Evolutionary conservation across 2,113 vertebrate genomes (phyloP), one percentile per base, ranked within the genome.

Genomic region (Agelaius phoeniceus): DNA sequence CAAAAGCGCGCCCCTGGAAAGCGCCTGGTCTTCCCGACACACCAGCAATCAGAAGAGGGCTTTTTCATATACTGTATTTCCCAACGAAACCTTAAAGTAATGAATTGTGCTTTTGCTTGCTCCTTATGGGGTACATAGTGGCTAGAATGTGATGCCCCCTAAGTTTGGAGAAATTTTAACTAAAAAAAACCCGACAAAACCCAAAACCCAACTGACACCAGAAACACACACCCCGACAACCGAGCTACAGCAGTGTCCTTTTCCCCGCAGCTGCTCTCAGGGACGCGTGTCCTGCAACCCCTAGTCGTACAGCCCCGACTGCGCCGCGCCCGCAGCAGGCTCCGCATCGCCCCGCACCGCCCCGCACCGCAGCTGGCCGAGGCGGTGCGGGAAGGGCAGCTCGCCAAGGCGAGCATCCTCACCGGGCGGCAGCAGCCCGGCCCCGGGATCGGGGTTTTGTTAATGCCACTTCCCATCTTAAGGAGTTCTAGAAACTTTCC

Each of bases 401-500:
- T 10, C 4, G 52, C 87, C 77, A 59, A 28, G 59, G 59, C 22
- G 77, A 73, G 44, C 52, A 59, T 59, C 52, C 37, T 33, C 33
- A 33, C 7, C 46, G 67, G 75, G 58, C 71, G 57, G 58, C 11
- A 31, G 30, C 26, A 44, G 44, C 17, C 13, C 30, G 20, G 39
- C 6, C 44, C 22, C 22, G 31, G 18, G 4, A 16, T 41, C 44
- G 55, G 3, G 6, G 11, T 23, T 68, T 61, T 67, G 22, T 48
- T n/a, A 37, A n/a, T 3, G 31, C n/a, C 33, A 10, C 75, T 71
- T 58, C 30, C 51, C 68, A 8, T 84, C 43, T 44, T 21, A 19
- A 15, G 30, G 68, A 96, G 71, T 92, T 94, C 41, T 71, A 41
- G 59, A 77, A 94, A 89, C 43, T 72, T 97, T 89, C 41, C 31